Percentiles rank a stretch among this genome's conserved stretches.
phyloP scores from a whole-genome alignment of 2,888 invertebrate species.

The Philhelius pedissequus region DNA sequence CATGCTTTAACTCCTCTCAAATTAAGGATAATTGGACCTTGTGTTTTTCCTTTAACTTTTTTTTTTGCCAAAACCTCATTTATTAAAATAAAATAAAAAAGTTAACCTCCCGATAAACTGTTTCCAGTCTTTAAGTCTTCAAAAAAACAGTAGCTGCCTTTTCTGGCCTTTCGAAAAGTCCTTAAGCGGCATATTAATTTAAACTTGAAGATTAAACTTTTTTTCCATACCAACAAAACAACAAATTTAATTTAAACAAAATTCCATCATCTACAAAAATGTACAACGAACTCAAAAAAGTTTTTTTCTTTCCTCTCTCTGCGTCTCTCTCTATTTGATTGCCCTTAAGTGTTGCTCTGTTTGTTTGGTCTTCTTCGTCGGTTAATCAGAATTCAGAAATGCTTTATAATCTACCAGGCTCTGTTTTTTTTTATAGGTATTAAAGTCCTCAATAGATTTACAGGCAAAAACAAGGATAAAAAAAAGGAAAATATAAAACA shows the following conservation, averaged over 20 bases:
- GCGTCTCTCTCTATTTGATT: constrained; percentile 6
- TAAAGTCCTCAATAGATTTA: constrained; percentile 43
- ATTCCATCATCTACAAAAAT: constrained; percentile 34
- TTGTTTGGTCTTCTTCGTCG: neutral
- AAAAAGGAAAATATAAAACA: neutral
- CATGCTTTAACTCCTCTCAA: constrained; percentile 1
- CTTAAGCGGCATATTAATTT: constrained; percentile 36
- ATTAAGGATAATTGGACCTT: constrained; percentile 12
- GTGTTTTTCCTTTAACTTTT: neutral
- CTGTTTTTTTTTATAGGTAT: neutral
- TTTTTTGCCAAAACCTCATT: neutral
- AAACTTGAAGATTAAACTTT: constrained; percentile 29
- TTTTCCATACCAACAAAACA: neutral
- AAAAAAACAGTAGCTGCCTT: neutral
- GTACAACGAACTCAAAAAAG: neutral
- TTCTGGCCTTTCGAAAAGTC: neutral
- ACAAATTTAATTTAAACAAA: neutral
- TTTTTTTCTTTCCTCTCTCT: neutral
- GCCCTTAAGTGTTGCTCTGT: constrained; percentile 8
- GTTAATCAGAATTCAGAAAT: constrained; percentile 29
- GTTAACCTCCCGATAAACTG: neutral
- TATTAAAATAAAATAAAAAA: neutral
- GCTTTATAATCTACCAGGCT: constrained; percentile 28
- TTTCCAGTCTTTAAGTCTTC: neutral
- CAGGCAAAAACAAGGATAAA: neutral